These are phyloP conservation scores for Scrobipalpa costella DNA, from an alignment of 2,888 invertebrate species.

Conservation along the genomic window DNA sequence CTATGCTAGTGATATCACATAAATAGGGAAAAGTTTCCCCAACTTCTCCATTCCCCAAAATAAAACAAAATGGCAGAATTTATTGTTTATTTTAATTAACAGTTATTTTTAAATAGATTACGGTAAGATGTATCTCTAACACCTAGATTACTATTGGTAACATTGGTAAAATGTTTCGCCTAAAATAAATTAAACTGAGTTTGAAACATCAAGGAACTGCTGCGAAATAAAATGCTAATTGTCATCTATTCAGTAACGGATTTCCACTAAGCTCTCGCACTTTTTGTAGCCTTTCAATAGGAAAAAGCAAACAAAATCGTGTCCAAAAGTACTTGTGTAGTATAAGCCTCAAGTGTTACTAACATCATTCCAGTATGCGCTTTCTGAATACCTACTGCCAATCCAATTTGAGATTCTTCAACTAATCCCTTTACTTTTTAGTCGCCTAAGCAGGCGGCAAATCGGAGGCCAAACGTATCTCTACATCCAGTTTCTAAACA, in stretches of 20 bases:
- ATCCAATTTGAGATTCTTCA: not conserved
- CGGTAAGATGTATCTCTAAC: constrained; percentile 9
- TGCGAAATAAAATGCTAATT: constrained; percentile 59
- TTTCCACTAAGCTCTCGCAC: not conserved
- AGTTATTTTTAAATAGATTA: constrained; percentile 24
- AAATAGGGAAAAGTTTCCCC: no score
- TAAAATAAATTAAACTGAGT: constrained; percentile 30
- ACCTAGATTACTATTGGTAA: constrained; percentile 46
- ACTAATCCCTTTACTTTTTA: not conserved
- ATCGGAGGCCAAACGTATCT: not conserved
- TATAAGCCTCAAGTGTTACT: no score
- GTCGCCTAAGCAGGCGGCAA: no score
- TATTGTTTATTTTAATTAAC: constrained; percentile 19
- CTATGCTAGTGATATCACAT: no score
- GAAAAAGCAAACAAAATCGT: not conserved
- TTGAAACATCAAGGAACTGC: constrained; percentile 42
- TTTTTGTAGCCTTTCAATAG: not conserved
- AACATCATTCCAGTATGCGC: not conserved
- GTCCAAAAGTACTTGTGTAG: no score
- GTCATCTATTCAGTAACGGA: constrained; percentile 47
- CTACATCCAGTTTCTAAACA: no score
- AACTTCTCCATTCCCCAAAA: not conserved
- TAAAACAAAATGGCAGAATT: not conserved
- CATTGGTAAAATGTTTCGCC: constrained; percentile 36
- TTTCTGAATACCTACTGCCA: not conserved